Evolutionary conservation across 1,140 invertebrate genomes (phyloP), one percentile per base, ranked within the genome.

Genomic region (Chelonus insularis): DNA sequence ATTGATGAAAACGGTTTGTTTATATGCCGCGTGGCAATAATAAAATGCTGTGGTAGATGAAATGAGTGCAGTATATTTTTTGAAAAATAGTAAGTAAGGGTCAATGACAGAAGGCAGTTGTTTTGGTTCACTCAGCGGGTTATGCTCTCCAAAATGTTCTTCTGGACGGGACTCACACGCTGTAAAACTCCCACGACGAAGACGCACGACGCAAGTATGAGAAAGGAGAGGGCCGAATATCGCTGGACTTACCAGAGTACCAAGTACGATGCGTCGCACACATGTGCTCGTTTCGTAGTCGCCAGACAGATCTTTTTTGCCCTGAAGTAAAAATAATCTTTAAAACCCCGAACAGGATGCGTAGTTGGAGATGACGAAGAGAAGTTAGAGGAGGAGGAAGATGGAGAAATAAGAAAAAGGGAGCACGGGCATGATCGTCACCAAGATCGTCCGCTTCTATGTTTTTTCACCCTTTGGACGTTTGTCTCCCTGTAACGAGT

Each of bases 271-370:
- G 63, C 67, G 67, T 60, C 62, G 64, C 64, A 63, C 60, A 66
- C 62, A 60, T 69, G 75, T 57, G 65, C 70, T 69, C 60, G 45
- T 47, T 36, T 62, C 65, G 36, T 69, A 76, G 74, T 77, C 78
- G 75, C 77, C 77, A 78, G 77, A 78, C 76, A 79, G 76, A 78
- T 76, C 72, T 81, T 80, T 81, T 80, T 80, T 80, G 78, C 74
- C 72, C 72, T 71, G 70, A 71, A 68, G 78, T 81, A 81, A 81
- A 81, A 81, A 81, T 81, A 81, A 80, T 79, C 78, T 80, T 79
- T 79, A 79, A 81, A 81, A 78, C 73, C 79, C 75, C 78, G 72
- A 80, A 80, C 79, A 80, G 78, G 76, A 79, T 79, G 75, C 74
- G 65, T 45, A 20, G 63, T 56, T 32, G 48, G 57, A 62, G 60